phyloP scores from a whole-genome alignment of 2,113 vertebrate species.

The Heterochromis multidens region DNA sequence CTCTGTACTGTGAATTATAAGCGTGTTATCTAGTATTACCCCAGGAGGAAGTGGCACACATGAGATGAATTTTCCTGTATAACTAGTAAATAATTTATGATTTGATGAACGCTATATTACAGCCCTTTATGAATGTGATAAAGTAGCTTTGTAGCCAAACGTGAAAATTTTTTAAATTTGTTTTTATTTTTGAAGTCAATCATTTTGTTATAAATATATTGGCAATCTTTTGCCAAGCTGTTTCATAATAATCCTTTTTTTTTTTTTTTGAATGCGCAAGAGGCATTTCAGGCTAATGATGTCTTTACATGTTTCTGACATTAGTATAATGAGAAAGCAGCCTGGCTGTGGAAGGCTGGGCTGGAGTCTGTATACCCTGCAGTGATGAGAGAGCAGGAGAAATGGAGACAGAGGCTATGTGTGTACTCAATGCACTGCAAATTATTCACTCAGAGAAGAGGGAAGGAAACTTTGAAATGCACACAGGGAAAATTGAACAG shows the following conservation, averaged over 20 bases:
- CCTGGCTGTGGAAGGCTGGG: conserved; percentile 18
- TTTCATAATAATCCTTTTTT: background rate
- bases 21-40: background rate
- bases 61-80: background rate
- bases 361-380: conserved; percentile 5
- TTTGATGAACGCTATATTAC: background rate
- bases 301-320: conserved; percentile 44
- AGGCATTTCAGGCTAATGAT: conserved; percentile 40
- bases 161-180: background rate
- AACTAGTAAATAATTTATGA: conserved; percentile 6
- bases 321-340: conserved; percentile 46
- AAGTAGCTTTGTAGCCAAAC: background rate
- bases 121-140: background rate
- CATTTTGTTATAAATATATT: background rate
- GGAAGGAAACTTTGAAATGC: background rate
- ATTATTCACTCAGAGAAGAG: conserved; percentile 1
- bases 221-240: background rate
- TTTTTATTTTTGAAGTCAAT: background rate
- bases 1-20: background rate
- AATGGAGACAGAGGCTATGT: background rate
- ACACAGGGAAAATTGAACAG: background rate
- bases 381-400: conserved; percentile 2
- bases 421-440: conserved; percentile 3
- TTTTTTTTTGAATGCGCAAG: background rate
- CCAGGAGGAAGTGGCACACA: background rate